phyloP scores from a whole-genome alignment of 2,113 vertebrate genomes.

The Cynopterus brachyotis region DNA sequence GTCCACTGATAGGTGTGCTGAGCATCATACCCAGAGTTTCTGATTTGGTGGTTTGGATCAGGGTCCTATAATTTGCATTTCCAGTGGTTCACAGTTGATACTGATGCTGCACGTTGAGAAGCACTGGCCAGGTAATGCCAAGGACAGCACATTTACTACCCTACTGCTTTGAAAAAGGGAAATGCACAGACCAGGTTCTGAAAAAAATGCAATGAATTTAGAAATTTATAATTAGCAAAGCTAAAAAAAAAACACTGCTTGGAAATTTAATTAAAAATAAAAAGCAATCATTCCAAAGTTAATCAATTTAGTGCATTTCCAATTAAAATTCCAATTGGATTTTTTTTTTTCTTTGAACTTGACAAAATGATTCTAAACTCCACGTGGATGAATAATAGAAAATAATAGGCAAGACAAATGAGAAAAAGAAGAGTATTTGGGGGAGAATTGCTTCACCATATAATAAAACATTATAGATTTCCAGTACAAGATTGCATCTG shows the following conservation, averaged over 20 bases:
- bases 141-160: not conserved
- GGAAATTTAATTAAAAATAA: constrained; percentile 78
- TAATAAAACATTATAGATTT: constrained; percentile 65
- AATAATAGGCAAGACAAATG: constrained; percentile 71
- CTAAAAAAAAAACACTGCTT: constrained; percentile 53
- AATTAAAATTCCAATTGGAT: constrained; percentile 79
- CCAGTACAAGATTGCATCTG: constrained; percentile 19
- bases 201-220: constrained; percentile 73
- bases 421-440: constrained; percentile 50
- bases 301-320: constrained; percentile 78
- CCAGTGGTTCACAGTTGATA: not conserved
- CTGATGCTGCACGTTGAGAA: not conserved
- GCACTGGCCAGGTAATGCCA: not conserved
- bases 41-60: not conserved
- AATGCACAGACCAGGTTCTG: constrained; percentile 41
- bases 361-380: constrained; percentile 73
- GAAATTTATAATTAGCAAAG: constrained; percentile 76
- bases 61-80: not conserved
- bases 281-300: constrained; percentile 77
- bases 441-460: not conserved
- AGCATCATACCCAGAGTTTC: not conserved
- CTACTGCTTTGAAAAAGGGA: constrained; percentile 35
- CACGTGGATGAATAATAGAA: constrained; percentile 65
- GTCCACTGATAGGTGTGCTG: not conserved
- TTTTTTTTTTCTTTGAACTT: constrained; percentile 77